A percentile compares a stretch with the other conserved stretches of the same genome.
These are phyloP conservation scores for Tetramorium alpestre DNA, from an alignment of 1,140 invertebrate genomes.

Conservation along the genomic window DNA sequence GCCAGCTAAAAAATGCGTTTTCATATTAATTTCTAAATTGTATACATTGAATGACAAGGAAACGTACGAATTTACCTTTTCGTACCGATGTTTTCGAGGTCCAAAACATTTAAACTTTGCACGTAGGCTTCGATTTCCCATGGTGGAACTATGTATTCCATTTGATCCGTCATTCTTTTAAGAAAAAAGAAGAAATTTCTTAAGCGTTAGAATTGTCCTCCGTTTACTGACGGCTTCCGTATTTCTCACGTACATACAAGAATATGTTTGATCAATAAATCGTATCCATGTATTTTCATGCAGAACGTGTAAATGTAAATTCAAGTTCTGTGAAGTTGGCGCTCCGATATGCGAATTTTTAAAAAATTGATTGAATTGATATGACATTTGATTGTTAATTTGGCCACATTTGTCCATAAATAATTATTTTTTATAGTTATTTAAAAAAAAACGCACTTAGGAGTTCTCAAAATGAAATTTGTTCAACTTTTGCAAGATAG, in stretches of 20 bases:
- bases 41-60: conserved; percentile 4
- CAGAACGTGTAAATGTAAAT: neutral
- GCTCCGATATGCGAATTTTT: no score
- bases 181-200: neutral
- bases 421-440: no score
- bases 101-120: conserved; percentile 82
- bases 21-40: conserved; percentile 21
- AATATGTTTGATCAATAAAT: conserved; percentile 13
- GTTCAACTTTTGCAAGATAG: no score
- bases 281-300: neutral
- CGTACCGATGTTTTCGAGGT: conserved; percentile 85
- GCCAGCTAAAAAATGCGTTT: conserved; percentile 87
- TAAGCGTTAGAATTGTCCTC: neutral
- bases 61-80: conserved; percentile 80
- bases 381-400: no score
- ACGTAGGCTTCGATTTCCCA: conserved; percentile 86
- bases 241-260: neutral
- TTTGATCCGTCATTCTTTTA: conserved; percentile 77
- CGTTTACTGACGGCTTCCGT: neutral
- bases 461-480: no score
- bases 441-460: no score
- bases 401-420: no score
- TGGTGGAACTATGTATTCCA: conserved; percentile 83
- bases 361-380: no score
- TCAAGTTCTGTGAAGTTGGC: no score